These are phyloP conservation scores for Parochlus steinenii DNA, from an alignment of 2,888 invertebrate genomes.

Conservation along the genomic window DNA sequence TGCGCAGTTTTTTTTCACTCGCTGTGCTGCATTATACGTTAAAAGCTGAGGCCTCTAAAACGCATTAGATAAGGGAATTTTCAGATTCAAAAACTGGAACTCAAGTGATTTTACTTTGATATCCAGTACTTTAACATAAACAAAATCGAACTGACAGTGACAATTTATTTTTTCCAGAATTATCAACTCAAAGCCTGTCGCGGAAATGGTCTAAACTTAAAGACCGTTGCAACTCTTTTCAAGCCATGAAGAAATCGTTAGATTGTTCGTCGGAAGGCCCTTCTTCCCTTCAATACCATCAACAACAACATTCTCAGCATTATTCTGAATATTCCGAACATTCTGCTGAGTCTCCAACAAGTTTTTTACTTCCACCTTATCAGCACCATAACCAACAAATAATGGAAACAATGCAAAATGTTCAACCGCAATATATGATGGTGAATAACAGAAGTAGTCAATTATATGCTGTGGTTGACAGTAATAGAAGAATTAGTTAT, in stretches of 20 bases:
- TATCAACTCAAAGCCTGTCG: slow-evolving; percentile 31
- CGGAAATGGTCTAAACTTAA: slow-evolving; percentile 59
- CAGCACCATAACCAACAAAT: slow-evolving; percentile 21
- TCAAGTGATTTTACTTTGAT: no score
- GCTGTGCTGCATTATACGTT: no score
- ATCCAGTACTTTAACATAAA: no score
- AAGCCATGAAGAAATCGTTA: slow-evolving; percentile 34
- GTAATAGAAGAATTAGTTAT: slow-evolving; percentile 24
- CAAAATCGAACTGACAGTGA: no score
- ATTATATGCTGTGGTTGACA: slow-evolving; percentile 11
- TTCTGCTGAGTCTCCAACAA: slow-evolving; percentile 30
- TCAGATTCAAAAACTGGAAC: no score
- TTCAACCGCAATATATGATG: slow-evolving; percentile 7
- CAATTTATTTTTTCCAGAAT: slow-evolving; percentile 9
- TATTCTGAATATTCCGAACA: slow-evolving; percentile 6
- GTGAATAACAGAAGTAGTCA: slow-evolving; percentile 10
- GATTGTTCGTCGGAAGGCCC: slow-evolving; percentile 32
- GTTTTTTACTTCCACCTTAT: not conserved
- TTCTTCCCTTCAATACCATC: slow-evolving; percentile 33
- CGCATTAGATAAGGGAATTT: no score
- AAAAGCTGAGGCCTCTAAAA: no score
- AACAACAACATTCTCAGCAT: no score
- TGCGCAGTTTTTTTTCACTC: no score
- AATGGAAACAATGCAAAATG: slow-evolving; percentile 31
- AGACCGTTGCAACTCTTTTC: slow-evolving; percentile 43